These are phyloP conservation scores for Phrynosoma platyrhinos DNA, from an alignment of 2,113 vertebrate genomes.

Conservation along the genomic window DNA sequence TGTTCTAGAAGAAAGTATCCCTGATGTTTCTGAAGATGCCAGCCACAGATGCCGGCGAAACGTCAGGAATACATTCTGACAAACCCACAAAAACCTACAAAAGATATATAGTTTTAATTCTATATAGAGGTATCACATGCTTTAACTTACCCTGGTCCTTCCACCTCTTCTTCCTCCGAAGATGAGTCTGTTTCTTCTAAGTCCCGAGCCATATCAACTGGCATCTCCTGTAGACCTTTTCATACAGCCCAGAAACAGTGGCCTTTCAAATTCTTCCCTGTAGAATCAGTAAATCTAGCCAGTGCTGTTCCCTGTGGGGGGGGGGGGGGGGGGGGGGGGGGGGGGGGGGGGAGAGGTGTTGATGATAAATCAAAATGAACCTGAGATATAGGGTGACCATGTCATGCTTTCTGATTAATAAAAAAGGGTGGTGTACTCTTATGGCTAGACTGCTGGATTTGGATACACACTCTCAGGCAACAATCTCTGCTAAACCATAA, in stretches of 20 bases:
- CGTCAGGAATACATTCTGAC: no score
- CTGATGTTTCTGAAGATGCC: no score
- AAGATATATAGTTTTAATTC: not conserved
- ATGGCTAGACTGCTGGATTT: not conserved
- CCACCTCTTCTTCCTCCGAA: slow-evolving; percentile 83
- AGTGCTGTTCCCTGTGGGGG: slow-evolving; percentile 63
- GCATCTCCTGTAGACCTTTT: slow-evolving; percentile 84
- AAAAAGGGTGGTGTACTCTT: not conserved
- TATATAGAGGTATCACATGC: not conserved
- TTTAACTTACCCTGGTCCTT: slow-evolving; percentile 77
- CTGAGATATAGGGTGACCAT: not conserved
- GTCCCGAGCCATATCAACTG: slow-evolving; percentile 83
- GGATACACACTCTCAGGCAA: not conserved
- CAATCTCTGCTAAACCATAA: not conserved
- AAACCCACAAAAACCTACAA: no score
- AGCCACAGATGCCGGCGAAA: no score
- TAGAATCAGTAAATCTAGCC: slow-evolving; percentile 54
- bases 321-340: not conserved
- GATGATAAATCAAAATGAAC: not conserved
- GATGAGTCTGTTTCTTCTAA: slow-evolving; percentile 84
- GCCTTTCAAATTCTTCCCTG: slow-evolving; percentile 53
- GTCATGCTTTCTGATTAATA: not conserved
- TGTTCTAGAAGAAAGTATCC: no score
- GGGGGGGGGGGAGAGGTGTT: not conserved
- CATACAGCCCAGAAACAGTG: slow-evolving; percentile 67